Base-by-base conservation (phyloP, 2,113 vertebrate genomes). In the Hypocryptadius cinnamomeus region DNA sequence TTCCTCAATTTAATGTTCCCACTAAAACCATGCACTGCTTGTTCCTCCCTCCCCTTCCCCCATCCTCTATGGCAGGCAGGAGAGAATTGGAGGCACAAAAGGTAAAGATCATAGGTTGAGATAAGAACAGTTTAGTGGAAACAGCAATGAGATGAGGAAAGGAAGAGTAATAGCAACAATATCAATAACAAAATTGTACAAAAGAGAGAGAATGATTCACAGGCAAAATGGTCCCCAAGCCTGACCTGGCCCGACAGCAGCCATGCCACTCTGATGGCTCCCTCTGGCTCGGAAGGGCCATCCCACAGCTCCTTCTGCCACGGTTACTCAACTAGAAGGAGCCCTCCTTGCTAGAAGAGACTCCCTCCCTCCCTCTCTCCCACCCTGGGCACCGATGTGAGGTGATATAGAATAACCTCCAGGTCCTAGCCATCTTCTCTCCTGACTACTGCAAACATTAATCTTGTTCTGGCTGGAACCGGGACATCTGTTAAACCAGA, bases 221-320 rank as follows among this genome's bases (percentile, higher is more conserved):
- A 53, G 53, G 15, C 27, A 60, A 37, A 37, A 33, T 33, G 18
- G 10, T 60, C 45, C 17, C 27, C 37, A 17, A 50, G 35, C 10
- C 28, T 1, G 11, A 21, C 24, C 31, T 11, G 21, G 14, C 37
- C 9, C 0, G 0, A 16, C 5, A 31, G 37, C 37, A 69, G 15
- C 39, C 21, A 7, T 3, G 5, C 14, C 23, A 20, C 23, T 13
- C 19, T 33, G 37, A 19, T 33, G 1, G 2, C 22, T 45, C 37
- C 22, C 19, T 51, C 45, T 8, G 4, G 33, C 18, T 68, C 1
- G 1, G 45, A 60, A 33, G 27, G 9, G 25, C 28, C 39, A 33
- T 33, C 15, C 45, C 45, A 45, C 33, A 12, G 3, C 39, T 78
- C 54, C n/a, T 60, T 33, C 39, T 60, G 45, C 33, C 45, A 28